Evolutionary conservation across 1,140 invertebrate genomes (phyloP), one percentile per base, ranked within the genome.

Genomic region (Eubasilissa regina): DNA sequence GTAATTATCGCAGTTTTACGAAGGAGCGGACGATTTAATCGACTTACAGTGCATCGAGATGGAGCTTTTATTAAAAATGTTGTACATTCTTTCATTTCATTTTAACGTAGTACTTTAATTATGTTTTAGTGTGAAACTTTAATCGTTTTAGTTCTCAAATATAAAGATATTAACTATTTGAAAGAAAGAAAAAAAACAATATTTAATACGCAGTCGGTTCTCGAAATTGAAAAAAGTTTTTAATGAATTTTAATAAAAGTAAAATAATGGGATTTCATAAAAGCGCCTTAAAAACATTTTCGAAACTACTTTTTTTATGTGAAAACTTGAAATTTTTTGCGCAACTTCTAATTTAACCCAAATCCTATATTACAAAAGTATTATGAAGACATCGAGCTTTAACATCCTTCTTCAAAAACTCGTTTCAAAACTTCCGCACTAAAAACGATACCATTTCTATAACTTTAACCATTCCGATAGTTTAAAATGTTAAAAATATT

Each of bases 1-100:
- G 64, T 68, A 68, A 68, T 68, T 68, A 68, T 68, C 64, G 64
- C 43, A 35, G 19, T 47, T 66, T 66, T 3, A 15, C 44, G 64
- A 43, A 10, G 44, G 15, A 51, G 44, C 43, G 44, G 19, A 68
- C 64, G 21, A n/a, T 68, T 45, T 68, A 68, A 68, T 68, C 13
- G 60, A 64, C 60, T 64, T 35, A n/a, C 60, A 13, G 12, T 25
- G 60, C 60, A 64, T 64, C 35, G n/a, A 64, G 55, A 58, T 11
- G 55, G 17, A 19, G 55, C 55, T 19, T 19, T 58, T 21, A 10
- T 15, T 58, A 58, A 58, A 58, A 58, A 58, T 58, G 55, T 1
- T 58, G 17, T 58, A n/a, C 7, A 4, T 53, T 35, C 25, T 53
- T 21, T 58, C 48, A 19, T 56, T 56, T 56, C 11, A 19, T 11